Conservation (phyloP, 2,888 invertebrate genomes). For the Ophion ventricosus region DNA sequence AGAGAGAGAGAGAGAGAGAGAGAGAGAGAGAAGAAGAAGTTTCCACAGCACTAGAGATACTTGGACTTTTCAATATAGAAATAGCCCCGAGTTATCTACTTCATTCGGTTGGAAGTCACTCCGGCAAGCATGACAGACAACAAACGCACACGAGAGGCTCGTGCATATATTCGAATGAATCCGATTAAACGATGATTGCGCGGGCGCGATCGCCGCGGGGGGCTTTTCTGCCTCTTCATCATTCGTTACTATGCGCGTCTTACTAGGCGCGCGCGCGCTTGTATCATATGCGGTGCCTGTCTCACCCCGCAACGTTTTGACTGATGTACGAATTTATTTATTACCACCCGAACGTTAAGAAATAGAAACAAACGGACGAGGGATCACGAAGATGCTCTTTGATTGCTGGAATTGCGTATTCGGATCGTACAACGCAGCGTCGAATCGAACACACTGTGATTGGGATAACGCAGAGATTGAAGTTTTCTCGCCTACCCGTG, state of each 20-base stretch:
- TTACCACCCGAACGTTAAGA: neutral
- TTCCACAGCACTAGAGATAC: constrained; percentile 30
- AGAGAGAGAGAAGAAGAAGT: constrained; percentile 2
- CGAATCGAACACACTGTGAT: no score
- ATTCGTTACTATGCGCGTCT: constrained; percentile 17
- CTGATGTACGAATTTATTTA: constrained; percentile 42
- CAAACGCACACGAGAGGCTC: constrained; percentile 48
- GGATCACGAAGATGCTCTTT: neutral
- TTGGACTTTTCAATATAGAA: constrained; percentile 62
- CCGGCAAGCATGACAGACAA: constrained; percentile 68
- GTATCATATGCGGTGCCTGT: constrained; percentile 17
- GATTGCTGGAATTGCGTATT: neutral
- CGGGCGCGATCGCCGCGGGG: constrained; percentile 56
- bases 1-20: neutral
- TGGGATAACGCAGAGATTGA: no score
- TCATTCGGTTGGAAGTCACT: constrained; percentile 63
- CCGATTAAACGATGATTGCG: constrained; percentile 71
- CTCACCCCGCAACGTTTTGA: constrained; percentile 29
- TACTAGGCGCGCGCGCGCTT: constrained; percentile 15
- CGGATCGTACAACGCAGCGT: no score
- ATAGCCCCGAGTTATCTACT: constrained; percentile 56
- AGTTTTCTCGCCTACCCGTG: no score
- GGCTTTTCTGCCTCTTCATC: constrained; percentile 46
- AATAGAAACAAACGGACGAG: constrained; percentile 1
- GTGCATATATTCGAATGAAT: constrained; percentile 67